Conservation (phyloP, 1,140 invertebrate species). For the Euwallacea fornicatus region DNA sequence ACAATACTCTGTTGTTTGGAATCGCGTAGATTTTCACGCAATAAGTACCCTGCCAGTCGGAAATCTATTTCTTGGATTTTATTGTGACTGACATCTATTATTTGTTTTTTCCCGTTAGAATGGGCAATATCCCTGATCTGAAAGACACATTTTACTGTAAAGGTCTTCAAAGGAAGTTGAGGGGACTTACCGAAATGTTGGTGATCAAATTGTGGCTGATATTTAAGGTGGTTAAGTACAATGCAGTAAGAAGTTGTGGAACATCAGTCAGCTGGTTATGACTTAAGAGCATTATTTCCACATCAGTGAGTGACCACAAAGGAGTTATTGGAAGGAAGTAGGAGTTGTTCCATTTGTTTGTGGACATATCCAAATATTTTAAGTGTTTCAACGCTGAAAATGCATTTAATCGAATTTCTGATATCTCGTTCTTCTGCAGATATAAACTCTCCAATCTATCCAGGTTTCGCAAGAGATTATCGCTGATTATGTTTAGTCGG, state of each 20-base stretch:
- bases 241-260: background rate
- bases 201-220: background rate
- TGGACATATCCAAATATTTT: conserved; percentile 18
- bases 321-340: conserved; percentile 7
- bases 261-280: conserved; percentile 23
- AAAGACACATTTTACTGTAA: too few species aligned
- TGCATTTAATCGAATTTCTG: background rate
- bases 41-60: background rate
- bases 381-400: conserved; percentile 1
- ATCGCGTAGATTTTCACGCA: background rate
- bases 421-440: conserved; percentile 11
- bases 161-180: too few species aligned
- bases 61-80: conserved; percentile 3
- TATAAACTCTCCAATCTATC: conserved; percentile 6
- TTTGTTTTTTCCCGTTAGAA: too few species aligned
- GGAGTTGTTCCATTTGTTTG: conserved; percentile 28
- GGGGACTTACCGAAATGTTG: background rate
- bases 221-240: background rate
- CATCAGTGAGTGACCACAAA: conserved; percentile 6
- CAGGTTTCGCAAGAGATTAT: background rate
- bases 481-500: conserved; percentile 1
- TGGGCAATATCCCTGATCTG: too few species aligned
- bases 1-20: conserved; percentile 1
- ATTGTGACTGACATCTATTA: conserved; percentile 7
- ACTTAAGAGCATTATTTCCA: conserved; percentile 18